Evolutionary conservation across 1,140 invertebrate genomes (phyloP).

Genomic region (Geopemphigus sp.): DNA sequence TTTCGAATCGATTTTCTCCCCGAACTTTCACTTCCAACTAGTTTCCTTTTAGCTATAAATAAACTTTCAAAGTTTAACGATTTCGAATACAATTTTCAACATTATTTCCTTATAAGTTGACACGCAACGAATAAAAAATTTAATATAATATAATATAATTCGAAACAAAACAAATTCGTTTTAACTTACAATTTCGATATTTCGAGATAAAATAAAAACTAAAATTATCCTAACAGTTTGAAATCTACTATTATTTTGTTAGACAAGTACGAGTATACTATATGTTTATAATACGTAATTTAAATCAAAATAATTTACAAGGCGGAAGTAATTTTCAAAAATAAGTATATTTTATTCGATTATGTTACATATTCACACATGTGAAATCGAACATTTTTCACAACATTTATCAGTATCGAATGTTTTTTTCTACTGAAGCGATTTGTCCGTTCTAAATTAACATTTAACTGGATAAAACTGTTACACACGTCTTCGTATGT

Average conservation of each 20-base stretch:
- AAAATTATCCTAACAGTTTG: neutral
- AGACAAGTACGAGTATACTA: neutral
- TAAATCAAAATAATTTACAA: neutral
- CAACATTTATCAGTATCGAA: neutral
- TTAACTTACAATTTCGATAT: too few relatives aligned
- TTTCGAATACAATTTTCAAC: neutral
- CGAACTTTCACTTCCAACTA: neutral
- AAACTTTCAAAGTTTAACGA: neutral
- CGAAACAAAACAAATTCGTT: neutral
- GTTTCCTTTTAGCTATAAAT: neutral
- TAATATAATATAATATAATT: neutral
- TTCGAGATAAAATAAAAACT: too few relatives aligned
- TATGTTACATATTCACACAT: too few relatives aligned
- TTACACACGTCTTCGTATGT: neutral
- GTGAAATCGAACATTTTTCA: neutral
- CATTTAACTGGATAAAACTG: neutral
- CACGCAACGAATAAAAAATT: neutral
- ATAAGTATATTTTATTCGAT: too few relatives aligned
- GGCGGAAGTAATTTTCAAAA: too few relatives aligned
- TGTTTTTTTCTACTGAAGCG: neutral
- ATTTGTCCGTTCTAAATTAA: neutral
- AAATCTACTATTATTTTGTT: neutral
- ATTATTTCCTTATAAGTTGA: neutral
- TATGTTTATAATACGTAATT: too few relatives aligned
- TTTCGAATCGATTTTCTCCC: neutral